Conservation (phyloP, 2,113 vertebrate genomes). For the Ibidorhyncha struthersii region DNA sequence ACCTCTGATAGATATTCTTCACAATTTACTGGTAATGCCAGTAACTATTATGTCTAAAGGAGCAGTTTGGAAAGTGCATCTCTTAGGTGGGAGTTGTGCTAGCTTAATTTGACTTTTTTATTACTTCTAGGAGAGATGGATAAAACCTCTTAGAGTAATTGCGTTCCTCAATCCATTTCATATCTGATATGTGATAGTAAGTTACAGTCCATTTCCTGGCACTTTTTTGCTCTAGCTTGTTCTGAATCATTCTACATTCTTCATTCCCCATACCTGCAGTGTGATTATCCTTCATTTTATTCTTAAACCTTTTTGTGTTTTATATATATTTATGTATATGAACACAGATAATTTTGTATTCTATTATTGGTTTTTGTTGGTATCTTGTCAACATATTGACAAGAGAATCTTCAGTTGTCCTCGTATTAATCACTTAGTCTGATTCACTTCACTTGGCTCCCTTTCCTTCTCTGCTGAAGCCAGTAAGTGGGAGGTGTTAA, state of each 20-base stretch:
- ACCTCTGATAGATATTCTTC: neutral
- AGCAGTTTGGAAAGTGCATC: neutral
- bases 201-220: neutral
- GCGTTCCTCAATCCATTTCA: neutral
- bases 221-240: neutral
- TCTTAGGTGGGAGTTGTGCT: neutral
- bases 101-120: neutral
- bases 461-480: neutral
- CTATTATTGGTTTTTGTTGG: neutral
- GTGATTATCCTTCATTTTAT: neutral
- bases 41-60: neutral
- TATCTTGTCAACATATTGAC: neutral
- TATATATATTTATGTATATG: neutral
- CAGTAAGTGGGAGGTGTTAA: neutral
- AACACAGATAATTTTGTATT: neutral
- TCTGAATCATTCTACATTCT: neutral
- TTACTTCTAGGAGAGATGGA: neutral
- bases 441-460: neutral
- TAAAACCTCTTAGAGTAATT: neutral
- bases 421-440: neutral
- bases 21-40: neutral
- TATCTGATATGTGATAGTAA: neutral
- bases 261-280: fast-evolving
- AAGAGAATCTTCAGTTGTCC: neutral
- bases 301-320: neutral